Percentiles rank a stretch among this genome's conserved stretches.
phyloP scores from a whole-genome alignment of 1,140 invertebrate species.

The Neoseiulus cucumeris region DNA sequence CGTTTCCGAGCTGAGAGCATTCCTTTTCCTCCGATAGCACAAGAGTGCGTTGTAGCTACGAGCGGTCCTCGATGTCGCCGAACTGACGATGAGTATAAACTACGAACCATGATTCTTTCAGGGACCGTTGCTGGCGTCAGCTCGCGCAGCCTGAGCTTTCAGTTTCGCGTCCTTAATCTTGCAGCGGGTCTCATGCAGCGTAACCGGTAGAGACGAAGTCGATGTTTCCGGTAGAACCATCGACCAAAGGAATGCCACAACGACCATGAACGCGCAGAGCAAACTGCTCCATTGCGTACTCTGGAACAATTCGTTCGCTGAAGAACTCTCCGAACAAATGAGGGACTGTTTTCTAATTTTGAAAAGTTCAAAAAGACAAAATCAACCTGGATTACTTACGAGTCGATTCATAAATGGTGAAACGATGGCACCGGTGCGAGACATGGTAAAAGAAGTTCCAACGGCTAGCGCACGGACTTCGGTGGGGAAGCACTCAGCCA shows the following conservation, averaged over 20 bases:
- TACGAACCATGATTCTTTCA: too few relatives aligned
- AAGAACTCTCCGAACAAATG: too few relatives aligned
- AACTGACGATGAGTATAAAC: too few relatives aligned
- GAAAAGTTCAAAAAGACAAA: too few relatives aligned
- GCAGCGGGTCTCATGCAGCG: neutral
- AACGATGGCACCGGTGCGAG: neutral
- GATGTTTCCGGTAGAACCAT: conserved; percentile 5
- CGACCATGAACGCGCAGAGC: neutral
- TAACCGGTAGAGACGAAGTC: neutral
- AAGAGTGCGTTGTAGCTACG: too few relatives aligned
- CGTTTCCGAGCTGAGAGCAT: too few relatives aligned
- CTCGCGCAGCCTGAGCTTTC: too few relatives aligned
- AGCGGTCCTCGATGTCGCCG: too few relatives aligned
- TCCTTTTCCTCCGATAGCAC: too few relatives aligned
- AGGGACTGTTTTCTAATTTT: too few relatives aligned
- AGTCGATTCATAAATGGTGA: neutral
- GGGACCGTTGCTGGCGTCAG: too few relatives aligned
- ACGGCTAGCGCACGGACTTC: neutral
- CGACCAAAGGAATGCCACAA: neutral
- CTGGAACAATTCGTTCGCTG: too few relatives aligned
- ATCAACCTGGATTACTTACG: neutral
- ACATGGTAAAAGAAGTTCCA: neutral
- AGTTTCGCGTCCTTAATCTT: neutral
- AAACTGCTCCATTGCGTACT: neutral
- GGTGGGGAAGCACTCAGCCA: neutral